Evolutionary conservation across 1,140 invertebrate species (phyloP).

Genomic region (Ooceraea biroi): DNA sequence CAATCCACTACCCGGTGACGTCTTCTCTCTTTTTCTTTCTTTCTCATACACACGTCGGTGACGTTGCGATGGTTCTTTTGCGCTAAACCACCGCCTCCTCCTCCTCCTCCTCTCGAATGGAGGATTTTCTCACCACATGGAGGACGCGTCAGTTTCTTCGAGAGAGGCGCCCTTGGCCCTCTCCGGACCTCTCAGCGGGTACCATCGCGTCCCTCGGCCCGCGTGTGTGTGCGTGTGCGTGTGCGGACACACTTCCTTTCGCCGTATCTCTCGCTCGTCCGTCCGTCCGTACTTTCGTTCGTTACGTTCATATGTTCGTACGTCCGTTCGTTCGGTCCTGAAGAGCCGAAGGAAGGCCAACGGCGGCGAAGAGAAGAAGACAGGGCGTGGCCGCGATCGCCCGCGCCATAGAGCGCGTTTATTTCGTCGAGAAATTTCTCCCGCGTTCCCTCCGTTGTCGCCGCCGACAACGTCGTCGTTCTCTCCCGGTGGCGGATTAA

Average conservation of each 20-base stretch:
- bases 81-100: constrained; percentile 47
- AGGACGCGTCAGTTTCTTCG: constrained; percentile 57
- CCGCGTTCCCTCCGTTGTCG: constrained; percentile 18
- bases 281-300: neutral
- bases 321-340: constrained; percentile 35
- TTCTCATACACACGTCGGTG: neutral
- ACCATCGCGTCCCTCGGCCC: neutral
- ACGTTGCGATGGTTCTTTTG: constrained; percentile 41
- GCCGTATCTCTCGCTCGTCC: constrained; percentile 48
- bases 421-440: constrained; percentile 69
- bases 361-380: constrained; percentile 68
- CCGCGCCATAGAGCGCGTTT: constrained; percentile 72
- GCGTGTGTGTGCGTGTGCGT: constrained; percentile 1
- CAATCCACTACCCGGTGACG: neutral
- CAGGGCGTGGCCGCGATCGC: constrained; percentile 75
- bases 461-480: constrained; percentile 45
- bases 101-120: constrained; percentile 6
- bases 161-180: constrained; percentile 65
- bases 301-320: neutral
- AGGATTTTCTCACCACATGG: constrained; percentile 58
- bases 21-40: neutral
- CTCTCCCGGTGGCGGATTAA: constrained; percentile 49
- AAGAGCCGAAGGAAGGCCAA: constrained; percentile 71
- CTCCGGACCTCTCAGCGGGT: constrained; percentile 48
- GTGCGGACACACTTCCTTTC: constrained; percentile 56